phyloP scores from a whole-genome alignment of 2,888 invertebrate species.

The Lypha dubia region DNA sequence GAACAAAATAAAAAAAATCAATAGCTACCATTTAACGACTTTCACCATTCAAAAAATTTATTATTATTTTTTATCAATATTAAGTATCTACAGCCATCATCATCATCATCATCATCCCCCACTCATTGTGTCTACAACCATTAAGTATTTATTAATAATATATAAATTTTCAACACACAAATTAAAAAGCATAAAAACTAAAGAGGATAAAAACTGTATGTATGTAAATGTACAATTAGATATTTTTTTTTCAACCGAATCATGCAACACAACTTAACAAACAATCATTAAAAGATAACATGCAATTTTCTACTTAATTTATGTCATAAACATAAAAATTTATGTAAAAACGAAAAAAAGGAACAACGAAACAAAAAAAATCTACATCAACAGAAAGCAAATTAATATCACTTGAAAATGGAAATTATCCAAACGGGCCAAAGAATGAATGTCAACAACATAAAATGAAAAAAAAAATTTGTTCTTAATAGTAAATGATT shows the following conservation, averaged over 20 bases:
- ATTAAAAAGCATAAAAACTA: slow-evolving; percentile 39
- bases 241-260: slow-evolving; percentile 42
- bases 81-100: background rate
- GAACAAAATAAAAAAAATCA: slow-evolving; percentile 69
- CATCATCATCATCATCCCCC: background rate
- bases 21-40: slow-evolving; percentile 40
- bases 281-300: slow-evolving; percentile 68
- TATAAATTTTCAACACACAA: slow-evolving; percentile 53
- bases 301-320: slow-evolving; percentile 74
- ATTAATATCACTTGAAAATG: slow-evolving; percentile 59
- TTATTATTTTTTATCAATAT: slow-evolving; percentile 29
- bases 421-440: slow-evolving; percentile 53
- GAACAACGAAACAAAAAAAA: slow-evolving; percentile 16
- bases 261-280: slow-evolving; percentile 49
- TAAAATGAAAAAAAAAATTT: slow-evolving; percentile 6
- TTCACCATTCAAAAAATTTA: slow-evolving; percentile 27
- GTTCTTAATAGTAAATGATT: slow-evolving; percentile 25
- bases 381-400: slow-evolving; percentile 34
- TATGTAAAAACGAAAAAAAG: slow-evolving; percentile 18
- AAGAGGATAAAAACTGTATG: slow-evolving; percentile 33
- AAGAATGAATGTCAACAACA: slow-evolving; percentile 30
- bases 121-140: slow-evolving; percentile 22
- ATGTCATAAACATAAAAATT: slow-evolving; percentile 71
- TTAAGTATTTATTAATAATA: slow-evolving; percentile 49
- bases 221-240: slow-evolving; percentile 42